Conservation (phyloP, 2,888 invertebrate species). For the Eueremaeus valkanovi region DNA sequence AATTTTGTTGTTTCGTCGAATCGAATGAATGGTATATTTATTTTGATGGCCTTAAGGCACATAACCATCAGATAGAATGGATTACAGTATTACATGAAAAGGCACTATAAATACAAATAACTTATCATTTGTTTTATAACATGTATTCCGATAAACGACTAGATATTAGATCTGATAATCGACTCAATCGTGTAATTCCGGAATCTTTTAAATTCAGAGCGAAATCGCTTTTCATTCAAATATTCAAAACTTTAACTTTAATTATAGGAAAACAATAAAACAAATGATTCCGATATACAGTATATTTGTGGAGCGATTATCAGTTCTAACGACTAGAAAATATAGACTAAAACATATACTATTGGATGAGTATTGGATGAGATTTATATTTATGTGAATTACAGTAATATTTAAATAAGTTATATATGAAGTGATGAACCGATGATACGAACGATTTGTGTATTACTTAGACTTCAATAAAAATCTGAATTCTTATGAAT, state of each 20-base stretch:
- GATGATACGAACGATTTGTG: background rate
- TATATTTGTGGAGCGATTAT: background rate
- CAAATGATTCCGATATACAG: background rate
- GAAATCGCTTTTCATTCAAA: background rate
- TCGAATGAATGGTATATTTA: background rate
- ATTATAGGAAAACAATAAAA: too few species aligned
- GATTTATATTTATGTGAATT: background rate
- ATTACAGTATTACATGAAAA: background rate
- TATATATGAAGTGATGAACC: background rate
- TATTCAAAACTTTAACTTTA: background rate
- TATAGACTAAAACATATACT: background rate
- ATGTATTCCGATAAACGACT: background rate
- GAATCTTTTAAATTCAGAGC: background rate
- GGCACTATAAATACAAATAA: slow-evolving; percentile 23
- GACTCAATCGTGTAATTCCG: background rate
- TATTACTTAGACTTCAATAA: background rate
- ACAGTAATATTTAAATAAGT: background rate
- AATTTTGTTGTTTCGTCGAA: background rate
- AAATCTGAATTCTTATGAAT: background rate
- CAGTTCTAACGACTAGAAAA: slow-evolving; percentile 20
- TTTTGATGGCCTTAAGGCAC: slow-evolving; percentile 31
- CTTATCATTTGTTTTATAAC: background rate
- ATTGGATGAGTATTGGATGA: background rate
- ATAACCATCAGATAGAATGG: background rate
- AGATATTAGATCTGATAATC: slow-evolving; percentile 26